Conservation (phyloP, 2,888 invertebrate species). For the Epistrophella euchroma region DNA sequence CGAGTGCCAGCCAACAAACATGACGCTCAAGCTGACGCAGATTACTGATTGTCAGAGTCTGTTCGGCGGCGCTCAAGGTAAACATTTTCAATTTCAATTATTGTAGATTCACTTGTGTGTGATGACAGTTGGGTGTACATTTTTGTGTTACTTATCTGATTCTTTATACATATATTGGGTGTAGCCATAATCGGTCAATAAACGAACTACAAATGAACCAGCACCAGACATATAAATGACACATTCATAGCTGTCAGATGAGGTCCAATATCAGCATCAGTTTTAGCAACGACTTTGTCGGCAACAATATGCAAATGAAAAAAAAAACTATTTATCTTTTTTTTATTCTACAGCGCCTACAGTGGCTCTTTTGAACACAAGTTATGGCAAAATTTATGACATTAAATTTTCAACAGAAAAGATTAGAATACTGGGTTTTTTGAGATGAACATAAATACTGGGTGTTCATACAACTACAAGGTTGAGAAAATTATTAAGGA, state of each 20-base stretch:
- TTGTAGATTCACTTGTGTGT: constrained; percentile 52
- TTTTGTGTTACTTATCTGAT: constrained; percentile 57
- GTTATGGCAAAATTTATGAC: not conserved
- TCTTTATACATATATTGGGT: constrained; percentile 12
- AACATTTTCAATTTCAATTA: constrained; percentile 70
- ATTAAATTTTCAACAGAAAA: too few species aligned
- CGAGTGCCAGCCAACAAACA: too few species aligned
- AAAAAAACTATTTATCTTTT: not conserved
- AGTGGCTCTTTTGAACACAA: not conserved
- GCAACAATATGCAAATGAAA: not conserved
- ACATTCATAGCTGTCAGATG: not conserved
- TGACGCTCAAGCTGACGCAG: constrained; percentile 24
- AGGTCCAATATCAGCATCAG: not conserved
- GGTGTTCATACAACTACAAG: too few species aligned
- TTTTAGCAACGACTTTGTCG: not conserved
- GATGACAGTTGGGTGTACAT: constrained; percentile 45
- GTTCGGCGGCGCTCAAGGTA: constrained; percentile 33
- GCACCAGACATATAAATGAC: not conserved
- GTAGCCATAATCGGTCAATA: constrained; percentile 50
- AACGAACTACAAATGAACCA: constrained; percentile 23
- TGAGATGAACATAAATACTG: too few species aligned
- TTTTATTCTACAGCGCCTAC: not conserved
- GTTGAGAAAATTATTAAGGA: too few species aligned
- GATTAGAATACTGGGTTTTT: too few species aligned
- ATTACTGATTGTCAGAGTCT: constrained; percentile 21